phyloP scores from a whole-genome alignment of 2,888 invertebrate genomes.

The Temnothorax unifasciatus region DNA sequence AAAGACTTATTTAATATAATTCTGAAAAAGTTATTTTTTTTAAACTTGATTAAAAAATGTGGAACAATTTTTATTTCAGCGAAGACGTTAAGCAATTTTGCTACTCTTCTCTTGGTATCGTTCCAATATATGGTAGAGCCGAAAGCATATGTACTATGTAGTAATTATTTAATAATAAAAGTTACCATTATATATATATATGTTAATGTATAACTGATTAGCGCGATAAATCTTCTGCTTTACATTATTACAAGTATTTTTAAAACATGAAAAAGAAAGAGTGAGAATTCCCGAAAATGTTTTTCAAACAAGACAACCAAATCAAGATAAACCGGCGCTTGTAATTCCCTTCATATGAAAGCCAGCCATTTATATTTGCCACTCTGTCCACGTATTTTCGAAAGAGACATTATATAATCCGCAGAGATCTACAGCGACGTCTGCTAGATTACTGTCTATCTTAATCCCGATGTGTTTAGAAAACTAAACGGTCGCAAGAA shows the following conservation, averaged over 20 bases:
- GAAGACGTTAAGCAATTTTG: no score
- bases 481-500: constrained; percentile 10
- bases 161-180: no score
- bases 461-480: constrained; percentile 15
- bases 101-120: no score
- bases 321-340: neutral
- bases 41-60: no score
- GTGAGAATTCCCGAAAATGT: neutral
- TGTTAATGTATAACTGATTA: neutral
- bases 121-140: neutral
- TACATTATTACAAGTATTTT: neutral
- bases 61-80: no score
- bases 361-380: constrained; percentile 25
- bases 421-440: neutral
- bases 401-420: constrained; percentile 42
- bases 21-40: no score
- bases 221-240: neutral
- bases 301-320: neutral
- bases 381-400: constrained; percentile 29
- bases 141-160: no score
- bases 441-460: constrained; percentile 23
- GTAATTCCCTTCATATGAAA: neutral
- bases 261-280: neutral
- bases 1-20: no score
- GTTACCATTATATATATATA: neutral